Evolutionary conservation across 2,113 vertebrate genomes (phyloP), one percentile per base, ranked within the genome.

Genomic region (Delphinapterus leucas): DNA sequence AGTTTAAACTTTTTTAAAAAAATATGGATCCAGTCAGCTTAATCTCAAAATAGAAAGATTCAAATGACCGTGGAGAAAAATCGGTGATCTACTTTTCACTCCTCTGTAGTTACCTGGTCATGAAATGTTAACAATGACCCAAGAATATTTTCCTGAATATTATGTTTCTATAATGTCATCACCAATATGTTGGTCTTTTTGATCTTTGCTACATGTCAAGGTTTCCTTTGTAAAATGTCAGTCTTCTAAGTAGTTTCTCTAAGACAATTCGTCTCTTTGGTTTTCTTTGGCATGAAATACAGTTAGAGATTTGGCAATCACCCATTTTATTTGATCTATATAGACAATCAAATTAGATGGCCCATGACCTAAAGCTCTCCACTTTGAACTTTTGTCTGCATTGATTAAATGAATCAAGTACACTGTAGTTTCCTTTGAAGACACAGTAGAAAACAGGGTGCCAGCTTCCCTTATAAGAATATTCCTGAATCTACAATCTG

Each of bases 1-100:
- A 96, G 49, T 80, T 97, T 74, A 89, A 96, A 47, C 38, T 81
- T 94, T 96, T 92, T 11, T 25, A 89, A 97, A 96, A 55, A 55
- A 81, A 81, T 61, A 88, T 9, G 5, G 6, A 82, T 25, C 36
- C 21, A 33, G 67, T 88, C 49, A 94, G 36, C 18, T 86, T 86
- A 93, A 94, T 93, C 86, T 93, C 60, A 90, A 93, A 67, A 71
- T 76, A 80, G 28, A 91, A 86, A 94, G 44, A 84, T 12, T 88
- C 82, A 68, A 81, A 28, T 26, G 41, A 95, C n/a, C 31, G 2
- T 23, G 44, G 38, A 97, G 20, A 71, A 90, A 97, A 84, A 61
- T 8, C 18, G 31, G 20, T 60, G 6, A 85, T 93, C 89, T 83
- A 33, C 26, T 96, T 93, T 91, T 84, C 53, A 77, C 70, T 58